A percentile compares a stretch with the other conserved stretches of the same genome.
phyloP scores from a whole-genome alignment of 2,797 vertebrate species.

The Myotis findleyi region DNA sequence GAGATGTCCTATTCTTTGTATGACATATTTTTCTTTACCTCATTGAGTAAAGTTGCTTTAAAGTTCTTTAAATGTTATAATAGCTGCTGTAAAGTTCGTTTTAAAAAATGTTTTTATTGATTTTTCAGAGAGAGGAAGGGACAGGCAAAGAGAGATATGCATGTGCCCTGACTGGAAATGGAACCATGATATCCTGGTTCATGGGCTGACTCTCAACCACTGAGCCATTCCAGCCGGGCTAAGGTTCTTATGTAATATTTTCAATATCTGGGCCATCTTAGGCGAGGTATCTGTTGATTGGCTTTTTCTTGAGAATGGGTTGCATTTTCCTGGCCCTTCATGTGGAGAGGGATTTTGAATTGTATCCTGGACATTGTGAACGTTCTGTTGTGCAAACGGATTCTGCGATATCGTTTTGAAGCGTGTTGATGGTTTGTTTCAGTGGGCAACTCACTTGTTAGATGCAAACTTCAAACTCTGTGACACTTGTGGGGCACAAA shows the following conservation, averaged over 20 bases:
- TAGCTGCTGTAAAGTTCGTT: background rate
- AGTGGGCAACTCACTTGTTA: background rate
- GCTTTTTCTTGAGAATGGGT: background rate
- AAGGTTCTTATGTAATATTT: background rate
- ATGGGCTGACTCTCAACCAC: background rate
- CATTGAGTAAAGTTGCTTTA: background rate
- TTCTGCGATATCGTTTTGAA: background rate
- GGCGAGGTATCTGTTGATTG: no score
- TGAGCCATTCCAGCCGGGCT: background rate
- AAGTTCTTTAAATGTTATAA: background rate
- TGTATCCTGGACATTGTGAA: background rate
- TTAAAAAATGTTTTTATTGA: background rate
- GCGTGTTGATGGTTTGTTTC: background rate
- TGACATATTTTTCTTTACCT: background rate
- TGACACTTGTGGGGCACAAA: background rate
- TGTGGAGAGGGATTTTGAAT: background rate
- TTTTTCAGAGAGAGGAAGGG: background rate
- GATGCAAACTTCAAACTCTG: background rate
- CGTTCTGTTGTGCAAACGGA: background rate
- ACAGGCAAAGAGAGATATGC: background rate
- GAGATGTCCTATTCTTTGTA: background rate
- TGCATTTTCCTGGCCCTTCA: background rate
- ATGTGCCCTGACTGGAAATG: no score
- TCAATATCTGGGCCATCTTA: background rate
- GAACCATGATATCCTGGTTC: background rate